Evolutionary conservation across 2,113 vertebrate species (phyloP), one percentile per base, ranked within the genome.

Genomic region (Sinocyclocheilus grahami): DNA sequence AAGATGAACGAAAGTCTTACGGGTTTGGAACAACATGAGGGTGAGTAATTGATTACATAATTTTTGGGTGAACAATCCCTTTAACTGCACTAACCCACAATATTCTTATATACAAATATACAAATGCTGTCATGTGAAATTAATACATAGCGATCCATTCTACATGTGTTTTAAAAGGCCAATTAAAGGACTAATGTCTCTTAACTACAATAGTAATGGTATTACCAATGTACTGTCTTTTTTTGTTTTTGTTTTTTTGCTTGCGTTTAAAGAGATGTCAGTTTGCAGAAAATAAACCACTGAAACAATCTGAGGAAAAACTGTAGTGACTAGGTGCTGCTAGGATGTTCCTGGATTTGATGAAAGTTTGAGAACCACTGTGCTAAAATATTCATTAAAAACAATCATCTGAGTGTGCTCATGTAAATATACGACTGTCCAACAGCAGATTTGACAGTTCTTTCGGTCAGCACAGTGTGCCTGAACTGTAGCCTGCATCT

Each of bases 401-500:
- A n/a, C 20, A 13, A 76, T 76, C 12, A 76, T 76, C n/a, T 2
- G 22, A 5, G 20, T 5, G 22, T 22, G 37, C 71, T 46, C 71
- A n/a, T n/a, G 9, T 46, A n/a, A 74, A 46, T 2, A 42, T 20
- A 74, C 11, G 20, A 46, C 42, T 16, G 39, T 76, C 42, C 12
- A 16, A 42, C 14, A 42, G 30, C 27, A 16, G 78, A n/a, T 63
- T 2, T 33, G 27, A 71, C 39, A 83, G 63, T 71, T 12, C 4
- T 33, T 67, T 71, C 65, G 39, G 65, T 30, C 63, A 67, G 65
- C 10, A 60, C 76, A 76, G 67, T 80, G 24, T 33, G 9, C 55
- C 51, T 20, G 33, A 86, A 75, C 30, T 46, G 27, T 76, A 84
- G 16, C 81, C 53, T 37, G 63, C 65, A 83, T 86, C 60, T 46